Base-by-base conservation (phyloP, 2,888 invertebrate genomes). In the Cephus rjabovi region DNA sequence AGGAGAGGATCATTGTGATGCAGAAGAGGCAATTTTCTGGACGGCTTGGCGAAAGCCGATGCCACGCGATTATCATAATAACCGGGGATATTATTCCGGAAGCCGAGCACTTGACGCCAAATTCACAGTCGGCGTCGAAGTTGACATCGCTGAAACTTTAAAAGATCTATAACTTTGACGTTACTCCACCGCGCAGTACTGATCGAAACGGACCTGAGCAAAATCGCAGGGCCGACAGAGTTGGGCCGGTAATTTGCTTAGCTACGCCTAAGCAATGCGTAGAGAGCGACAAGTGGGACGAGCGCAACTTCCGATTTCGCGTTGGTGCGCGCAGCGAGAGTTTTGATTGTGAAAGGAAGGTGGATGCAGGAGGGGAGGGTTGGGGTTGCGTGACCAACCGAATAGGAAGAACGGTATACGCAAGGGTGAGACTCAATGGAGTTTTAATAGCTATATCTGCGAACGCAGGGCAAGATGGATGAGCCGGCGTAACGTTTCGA, bases 1-100 rank as follows among this genome's bases (percentile, higher is more conserved):
- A 83, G 80, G 84, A 79, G 85, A 83, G 86, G 81, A 80, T 91
- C 91, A 91, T 91, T 91, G 91, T 91, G 89, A 91, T 92, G 91
- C 91, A 91, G 91, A 91, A 89, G 91, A 91, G 91, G 90, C 91
- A 91, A 91, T 91, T 91, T 91, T 91, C 91, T 91, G 91, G 90
- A 90, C 90, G 90, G 91, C 91, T 91, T 90, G 90, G 88, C 87
- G 88, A 87, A 89, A 88, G 85, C 88, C 89, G 89, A 89, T 89
- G 87, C 88, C 84, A 86, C 84, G 86, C 89, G 91, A 91, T 91
- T 91, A 91, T 91, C 91, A 91, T 91, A 91, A 91, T 91, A 91
- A 91, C 91, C 90, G 89, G 86, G 84, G 89, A 89, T 91, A 91
- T 91, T 91, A 91, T 91, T 91, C 91, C 89, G 86, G 85, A 86